phyloP scores from a whole-genome alignment of 2,797 vertebrate genomes.

The Platyrinchus mystaceus region DNA sequence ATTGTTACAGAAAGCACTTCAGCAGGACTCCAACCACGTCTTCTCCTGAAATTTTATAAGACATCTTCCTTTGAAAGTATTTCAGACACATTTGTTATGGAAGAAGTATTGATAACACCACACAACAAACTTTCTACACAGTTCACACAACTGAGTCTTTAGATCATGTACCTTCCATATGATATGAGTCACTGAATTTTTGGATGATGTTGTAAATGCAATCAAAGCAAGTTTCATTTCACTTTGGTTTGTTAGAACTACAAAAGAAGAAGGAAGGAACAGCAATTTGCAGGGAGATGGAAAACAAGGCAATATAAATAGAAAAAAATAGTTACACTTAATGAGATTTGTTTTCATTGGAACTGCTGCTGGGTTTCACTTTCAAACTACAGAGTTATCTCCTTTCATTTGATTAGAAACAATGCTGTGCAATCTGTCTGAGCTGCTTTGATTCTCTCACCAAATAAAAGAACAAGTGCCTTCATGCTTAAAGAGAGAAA shows the following conservation, averaged over 20 bases:
- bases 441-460: conserved; percentile 44
- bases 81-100: conserved; percentile 51
- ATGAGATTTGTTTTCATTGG: conserved; percentile 61
- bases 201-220: not conserved
- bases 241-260: conserved; percentile 41
- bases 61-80: conserved; percentile 51
- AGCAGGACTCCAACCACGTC: not conserved
- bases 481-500: conserved; percentile 42
- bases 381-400: conserved; percentile 62
- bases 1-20: conserved; percentile 24
- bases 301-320: conserved; percentile 50
- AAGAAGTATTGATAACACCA: conserved; percentile 4
- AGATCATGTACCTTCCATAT: not conserved
- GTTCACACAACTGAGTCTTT: not conserved
- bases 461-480: conserved; percentile 37
- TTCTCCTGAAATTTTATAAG: conserved; percentile 38
- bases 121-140: conserved; percentile 1
- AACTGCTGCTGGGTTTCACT: conserved; percentile 42
- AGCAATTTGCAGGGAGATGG: conserved; percentile 24
- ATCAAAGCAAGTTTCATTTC: conserved; percentile 17
- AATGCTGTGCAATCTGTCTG: conserved; percentile 48
- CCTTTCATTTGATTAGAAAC: conserved; percentile 63
- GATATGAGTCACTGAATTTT: not conserved
- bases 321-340: conserved; percentile 51
- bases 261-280: conserved; percentile 26